phyloP scores from a whole-genome alignment of 2,888 invertebrate genomes.

The Caenorhabditis wallacei region DNA sequence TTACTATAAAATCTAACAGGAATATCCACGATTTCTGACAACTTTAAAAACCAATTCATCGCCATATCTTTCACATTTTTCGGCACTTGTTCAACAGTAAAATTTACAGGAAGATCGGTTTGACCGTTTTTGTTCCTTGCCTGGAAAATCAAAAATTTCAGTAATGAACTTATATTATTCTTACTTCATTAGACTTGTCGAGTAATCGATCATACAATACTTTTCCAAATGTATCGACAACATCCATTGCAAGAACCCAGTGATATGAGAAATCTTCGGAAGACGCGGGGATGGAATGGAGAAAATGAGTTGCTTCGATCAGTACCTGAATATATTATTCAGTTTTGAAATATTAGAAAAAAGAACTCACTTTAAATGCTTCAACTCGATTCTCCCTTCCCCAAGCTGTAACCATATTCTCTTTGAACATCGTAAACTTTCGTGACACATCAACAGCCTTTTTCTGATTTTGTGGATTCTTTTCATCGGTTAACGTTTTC shows the following conservation, averaged over 20 bases:
- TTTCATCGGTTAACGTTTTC: conserved; percentile 40
- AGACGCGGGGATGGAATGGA: conserved; percentile 28
- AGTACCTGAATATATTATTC: conserved; percentile 26
- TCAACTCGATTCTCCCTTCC: conserved; percentile 53
- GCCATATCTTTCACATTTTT: conserved; percentile 85
- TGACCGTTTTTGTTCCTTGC: conserved; percentile 49
- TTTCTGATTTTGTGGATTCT: conserved; percentile 36
- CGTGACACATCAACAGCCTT: conserved; percentile 38
- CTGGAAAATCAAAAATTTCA: conserved; percentile 5
- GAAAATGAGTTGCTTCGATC: conserved; percentile 29
- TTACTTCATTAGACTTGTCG: conserved; percentile 85
- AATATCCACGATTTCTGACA: conserved; percentile 96
- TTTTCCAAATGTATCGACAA: conserved; percentile 93
- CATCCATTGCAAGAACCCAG: conserved; percentile 96
- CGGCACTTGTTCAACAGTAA: conserved; percentile 73
- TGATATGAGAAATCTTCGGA: conserved; percentile 87
- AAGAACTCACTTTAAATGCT: conserved; percentile 33
- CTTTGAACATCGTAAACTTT: conserved; percentile 40
- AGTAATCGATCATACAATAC: conserved; percentile 92
- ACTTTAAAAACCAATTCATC: conserved; percentile 99
- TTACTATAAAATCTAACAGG: conserved; percentile 90
- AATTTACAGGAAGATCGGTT: conserved; percentile 43
- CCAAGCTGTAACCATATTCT: conserved; percentile 46
- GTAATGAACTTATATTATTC: background rate
- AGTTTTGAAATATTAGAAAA: background rate